Evolutionary conservation across 2,113 vertebrate species (phyloP).

Genomic region (Erythrolamprus reginae): DNA sequence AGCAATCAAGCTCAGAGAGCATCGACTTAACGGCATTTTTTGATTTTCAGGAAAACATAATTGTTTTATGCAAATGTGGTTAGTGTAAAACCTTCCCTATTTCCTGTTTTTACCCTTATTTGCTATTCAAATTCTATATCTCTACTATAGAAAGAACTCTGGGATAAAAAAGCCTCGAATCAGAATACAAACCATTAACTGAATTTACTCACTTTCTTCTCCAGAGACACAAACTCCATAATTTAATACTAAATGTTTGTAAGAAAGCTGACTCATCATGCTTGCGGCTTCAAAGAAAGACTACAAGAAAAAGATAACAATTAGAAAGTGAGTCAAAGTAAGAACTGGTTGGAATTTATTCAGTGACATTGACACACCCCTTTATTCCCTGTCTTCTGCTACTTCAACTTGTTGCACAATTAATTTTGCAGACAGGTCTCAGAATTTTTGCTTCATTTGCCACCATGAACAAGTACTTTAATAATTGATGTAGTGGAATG

Average conservation of each 20-base stretch:
- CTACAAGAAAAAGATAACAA: slow-evolving; percentile 63
- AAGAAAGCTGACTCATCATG: slow-evolving; percentile 98
- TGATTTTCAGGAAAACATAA: neutral
- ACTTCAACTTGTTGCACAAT: neutral
- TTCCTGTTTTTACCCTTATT: neutral
- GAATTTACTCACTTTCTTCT: slow-evolving; percentile 88
- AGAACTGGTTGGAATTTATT: slow-evolving; percentile 16
- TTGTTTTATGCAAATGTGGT: neutral
- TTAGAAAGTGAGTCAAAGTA: slow-evolving; percentile 2
- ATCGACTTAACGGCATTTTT: neutral
- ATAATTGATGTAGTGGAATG: neutral
- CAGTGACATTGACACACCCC: accelerated
- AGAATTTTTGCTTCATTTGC: neutral
- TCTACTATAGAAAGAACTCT: neutral
- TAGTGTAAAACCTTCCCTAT: neutral
- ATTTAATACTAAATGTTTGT: slow-evolving; percentile 92
- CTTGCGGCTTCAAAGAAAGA: slow-evolving; percentile 98
- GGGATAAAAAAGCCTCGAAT: neutral
- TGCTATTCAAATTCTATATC: neutral
- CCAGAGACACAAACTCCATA: slow-evolving; percentile 94
- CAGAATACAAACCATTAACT: slow-evolving; percentile 3
- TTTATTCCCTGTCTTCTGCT: neutral
- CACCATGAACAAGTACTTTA: neutral
- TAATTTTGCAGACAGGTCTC: neutral
- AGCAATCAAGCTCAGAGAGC: neutral